Base-by-base conservation (phyloP, 2,888 invertebrate genomes). In the Mythimna loreyi region DNA sequence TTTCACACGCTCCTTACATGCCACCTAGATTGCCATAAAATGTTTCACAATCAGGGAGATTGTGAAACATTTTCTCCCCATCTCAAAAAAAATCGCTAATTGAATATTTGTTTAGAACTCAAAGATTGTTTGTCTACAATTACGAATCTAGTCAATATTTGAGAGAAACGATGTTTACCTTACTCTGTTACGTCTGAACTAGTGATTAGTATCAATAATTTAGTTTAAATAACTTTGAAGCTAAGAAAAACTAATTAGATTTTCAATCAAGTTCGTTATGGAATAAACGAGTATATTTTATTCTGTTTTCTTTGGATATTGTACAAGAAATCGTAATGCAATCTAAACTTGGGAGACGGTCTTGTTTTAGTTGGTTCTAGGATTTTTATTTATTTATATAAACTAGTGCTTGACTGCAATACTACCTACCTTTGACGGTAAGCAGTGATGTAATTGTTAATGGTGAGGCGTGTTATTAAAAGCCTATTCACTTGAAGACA, bases 181-280 rank as follows among this genome's bases (percentile, higher is more conserved):
- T 40, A 28, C 28, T 28, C 49, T 21, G 13, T n/a, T 30, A 40
- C 19, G 40, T 23, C 40, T 64, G 13, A 45, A 40, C 9, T 50
- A 30, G 13, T 43, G 30, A 66, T n/a, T 30, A 0, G 2, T n/a
- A 52, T 52, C 3, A 9, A 28, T 33, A 13, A 21, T 28, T 28
- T 25, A 40, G 16, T 40, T 40, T 16, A 16, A 40, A 40, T 40
- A 40, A 23, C 25, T 23, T 50, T 28, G 25, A n/a, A 68, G 67
- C 19, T 21, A 33, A 67, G 21, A 23, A 47, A 56, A 55, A 36
- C 28, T 36, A n/a, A 43, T 36, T 36, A 25, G 11, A 21, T 19
- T 28, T 6, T 28, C 21, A 19, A 67, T 33, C 9, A 67, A 67
- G 25, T 67, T 67, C 7, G n/a, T 64, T 33, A 52, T 6, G 33